Evolutionary conservation across 2,888 invertebrate species (phyloP), one percentile per base, ranked within the genome.

Genomic region (Capitulum mitella): DNA sequence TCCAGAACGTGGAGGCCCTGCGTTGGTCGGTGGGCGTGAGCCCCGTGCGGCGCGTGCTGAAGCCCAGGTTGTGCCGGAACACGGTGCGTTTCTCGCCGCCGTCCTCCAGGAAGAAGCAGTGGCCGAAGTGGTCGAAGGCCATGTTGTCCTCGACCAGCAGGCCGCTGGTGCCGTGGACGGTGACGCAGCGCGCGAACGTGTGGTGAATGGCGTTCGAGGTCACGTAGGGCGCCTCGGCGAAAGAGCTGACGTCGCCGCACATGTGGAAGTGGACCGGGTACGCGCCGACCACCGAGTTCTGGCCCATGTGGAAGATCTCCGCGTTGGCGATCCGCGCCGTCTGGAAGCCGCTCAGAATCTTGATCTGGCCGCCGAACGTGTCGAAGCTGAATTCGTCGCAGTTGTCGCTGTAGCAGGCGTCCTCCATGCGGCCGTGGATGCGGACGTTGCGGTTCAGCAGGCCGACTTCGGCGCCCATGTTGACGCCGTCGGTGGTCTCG

Each of bases 401-500:
- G 48, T 76, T 76, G 48, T 76, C 76, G 16, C 76, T 46, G 19
- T 75, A 75, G 46, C 75, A 75, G 3, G n/a, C 46, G 12, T 46
- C 75, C 2, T 43, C 75, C 75, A 75, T 75, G 14, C 46, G 43
- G n/a, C 75, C 75, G 46, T 46, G 29, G 29, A 46, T 75, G 6
- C 75, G n/a, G 12, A 75, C 75, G 43, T 75, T 75, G 1, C 75
- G n/a, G 46, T 75, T 75, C 3, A 75, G 75, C 46, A 46, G 29
- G 29, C 43, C 75, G 12, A 46, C 75, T 29, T 75, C 75, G 43
- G 75, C 75, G 10, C 46, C 75, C 75, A 46, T 43, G 37, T 75
- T 75, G 75, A 75, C 75, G 3, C 76, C 76, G 32, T 76, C 76
- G n/a, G 76, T 76, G n/a, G 76, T 76, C 76, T 75, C 76, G 29